Evolutionary conservation across 2,797 vertebrate species (phyloP).

Genomic region (Spheniscus humboldti): DNA sequence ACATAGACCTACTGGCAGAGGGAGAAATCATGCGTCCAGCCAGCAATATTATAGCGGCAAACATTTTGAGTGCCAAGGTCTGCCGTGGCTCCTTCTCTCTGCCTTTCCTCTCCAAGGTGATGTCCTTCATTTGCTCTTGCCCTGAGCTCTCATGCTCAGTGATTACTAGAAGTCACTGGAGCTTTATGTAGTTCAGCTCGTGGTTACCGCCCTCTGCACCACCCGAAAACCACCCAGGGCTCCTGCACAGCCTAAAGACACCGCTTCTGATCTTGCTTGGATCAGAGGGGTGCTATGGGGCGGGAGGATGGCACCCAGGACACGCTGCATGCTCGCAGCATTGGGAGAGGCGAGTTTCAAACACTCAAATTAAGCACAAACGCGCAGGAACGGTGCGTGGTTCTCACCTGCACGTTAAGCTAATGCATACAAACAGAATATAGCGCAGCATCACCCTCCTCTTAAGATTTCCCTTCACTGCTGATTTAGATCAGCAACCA

Average conservation of each 20-base stretch:
- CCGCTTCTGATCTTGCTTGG: too few relatives aligned
- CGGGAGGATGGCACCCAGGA: neutral
- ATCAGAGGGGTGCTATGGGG: too few relatives aligned
- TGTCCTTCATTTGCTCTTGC: constrained; percentile 33
- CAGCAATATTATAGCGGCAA: neutral
- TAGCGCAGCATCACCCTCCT: neutral
- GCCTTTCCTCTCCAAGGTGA: neutral
- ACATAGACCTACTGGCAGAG: neutral
- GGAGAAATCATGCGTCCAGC: neutral
- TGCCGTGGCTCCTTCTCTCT: neutral
- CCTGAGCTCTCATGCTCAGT: neutral
- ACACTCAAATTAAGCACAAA: neutral
- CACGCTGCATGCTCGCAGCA: accelerated
- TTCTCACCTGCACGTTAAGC: neutral
- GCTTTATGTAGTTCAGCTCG: neutral
- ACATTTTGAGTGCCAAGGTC: neutral
- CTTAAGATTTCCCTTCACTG: neutral
- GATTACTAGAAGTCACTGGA: neutral
- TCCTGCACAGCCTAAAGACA: neutral
- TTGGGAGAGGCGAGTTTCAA: accelerated
- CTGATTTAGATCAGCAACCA: neutral
- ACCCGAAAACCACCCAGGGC: neutral
- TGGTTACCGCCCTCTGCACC: accelerated
- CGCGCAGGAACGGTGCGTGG: accelerated
- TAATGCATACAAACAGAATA: accelerated